Conservation (phyloP, 1,140 invertebrate genomes). For the Zelostemma sp. region DNA sequence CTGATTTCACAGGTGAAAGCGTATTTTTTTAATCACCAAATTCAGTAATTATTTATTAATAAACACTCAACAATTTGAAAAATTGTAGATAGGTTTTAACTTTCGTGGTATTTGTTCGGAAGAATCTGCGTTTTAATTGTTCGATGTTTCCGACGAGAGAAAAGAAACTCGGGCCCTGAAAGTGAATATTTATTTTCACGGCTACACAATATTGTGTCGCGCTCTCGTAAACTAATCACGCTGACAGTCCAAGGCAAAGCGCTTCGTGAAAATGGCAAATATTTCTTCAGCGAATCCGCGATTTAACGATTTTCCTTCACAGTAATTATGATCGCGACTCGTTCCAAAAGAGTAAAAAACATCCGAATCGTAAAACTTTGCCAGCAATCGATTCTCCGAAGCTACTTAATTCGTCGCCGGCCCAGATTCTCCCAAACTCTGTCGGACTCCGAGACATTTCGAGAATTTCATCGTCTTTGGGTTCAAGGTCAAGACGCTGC, state of each 20-base stretch:
- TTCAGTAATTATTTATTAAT: too few relatives aligned
- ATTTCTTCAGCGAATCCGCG: conserved; percentile 21
- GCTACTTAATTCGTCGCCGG: too few relatives aligned
- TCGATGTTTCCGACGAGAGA: too few relatives aligned
- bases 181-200: neutral
- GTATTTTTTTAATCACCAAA: too few relatives aligned
- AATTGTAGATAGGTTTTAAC: too few relatives aligned
- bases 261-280: conserved; percentile 28
- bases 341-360: neutral
- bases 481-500: conserved; percentile 80
- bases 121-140: too few relatives aligned
- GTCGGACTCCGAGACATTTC: neutral
- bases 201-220: conserved; percentile 11
- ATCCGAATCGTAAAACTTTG: neutral
- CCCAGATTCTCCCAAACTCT: too few relatives aligned
- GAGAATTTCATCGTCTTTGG: neutral
- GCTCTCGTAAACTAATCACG: conserved; percentile 42
- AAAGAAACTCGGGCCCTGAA: neutral
- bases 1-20: too few relatives aligned
- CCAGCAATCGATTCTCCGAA: too few relatives aligned
- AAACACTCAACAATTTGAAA: too few relatives aligned
- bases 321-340: neutral
- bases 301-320: conserved; percentile 10
- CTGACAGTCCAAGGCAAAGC: conserved; percentile 39
- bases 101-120: too few relatives aligned